Evolutionary conservation across 2,888 invertebrate species (phyloP), one percentile per base, ranked within the genome.

Genomic region (Camponotus fellah): DNA sequence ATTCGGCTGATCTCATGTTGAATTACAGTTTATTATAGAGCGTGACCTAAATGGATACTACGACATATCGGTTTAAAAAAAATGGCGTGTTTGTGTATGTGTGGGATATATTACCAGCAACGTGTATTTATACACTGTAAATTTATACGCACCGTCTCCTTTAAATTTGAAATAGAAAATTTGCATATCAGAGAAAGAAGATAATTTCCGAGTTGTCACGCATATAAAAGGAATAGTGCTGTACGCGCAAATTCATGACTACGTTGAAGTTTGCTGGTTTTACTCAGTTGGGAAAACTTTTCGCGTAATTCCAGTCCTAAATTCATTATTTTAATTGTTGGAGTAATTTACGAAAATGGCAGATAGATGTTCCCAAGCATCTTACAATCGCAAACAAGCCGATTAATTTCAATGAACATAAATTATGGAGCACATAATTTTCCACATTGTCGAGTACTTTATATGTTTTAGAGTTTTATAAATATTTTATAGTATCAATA

Each of bases 331-430:
- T 83, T 71, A 83, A 83, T 83, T 56, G 34, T 32, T 32, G 32
- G 71, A 12, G 46, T 26, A 83, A 83, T 83, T 83, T 46, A 64
- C 46, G 40, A 82, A 82, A 72, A 65, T 69, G 46, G 53, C 56
- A 72, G 72, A 74, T 74, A 79, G 81, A 69, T 85, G 85, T 85
- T 81, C 82, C 64, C 69, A 69, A 49, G 79, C 34, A 85, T 82
- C 64, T 75, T 64, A 65, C 9, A 68, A 77, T 56, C 68, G 26
- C 43, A 49, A 49, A 66, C 6, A 66, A 49, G 17, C 37, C 21
- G 26, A 53, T 76, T 26, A 21, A 53, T 64, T 34, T 37, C 12
- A 66, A 49, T 21, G 3, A 74, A 21, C n/a, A 26, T 32, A 40
- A 49, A 49, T 37, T 66, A 6, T 26, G 5, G 0, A 1, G 26